Evolutionary conservation across 2,797 vertebrate species (phyloP).

Genomic region (Peromyscus melanophrys): DNA sequence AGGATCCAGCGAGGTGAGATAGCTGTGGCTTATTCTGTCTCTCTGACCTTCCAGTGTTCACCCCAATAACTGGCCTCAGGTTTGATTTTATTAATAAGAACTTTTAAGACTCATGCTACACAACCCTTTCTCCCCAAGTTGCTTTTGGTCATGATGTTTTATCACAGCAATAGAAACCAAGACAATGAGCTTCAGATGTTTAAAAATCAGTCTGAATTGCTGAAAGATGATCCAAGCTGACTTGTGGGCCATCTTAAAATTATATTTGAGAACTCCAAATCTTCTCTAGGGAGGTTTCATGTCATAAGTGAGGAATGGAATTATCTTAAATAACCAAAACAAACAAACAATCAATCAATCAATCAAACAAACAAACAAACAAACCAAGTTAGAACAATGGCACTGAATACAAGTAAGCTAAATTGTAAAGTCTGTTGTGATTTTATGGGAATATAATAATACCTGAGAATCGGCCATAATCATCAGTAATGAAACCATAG

Average conservation of each 20-base stretch:
- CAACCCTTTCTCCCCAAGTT: not conserved
- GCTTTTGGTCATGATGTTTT: not conserved
- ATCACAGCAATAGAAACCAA: not conserved
- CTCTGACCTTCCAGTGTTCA: too few species aligned
- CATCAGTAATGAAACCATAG: conserved; percentile 16
- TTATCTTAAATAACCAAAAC: conserved; percentile 55
- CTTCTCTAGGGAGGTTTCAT: conserved; percentile 11
- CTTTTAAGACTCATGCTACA: too few species aligned
- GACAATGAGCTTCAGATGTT: not conserved
- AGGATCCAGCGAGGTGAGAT: too few species aligned
- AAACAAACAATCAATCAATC: not conserved
- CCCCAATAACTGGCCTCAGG: too few species aligned
- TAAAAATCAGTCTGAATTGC: not conserved
- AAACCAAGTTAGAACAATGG: not conserved
- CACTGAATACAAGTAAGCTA: not conserved
- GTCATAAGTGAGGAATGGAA: not conserved
- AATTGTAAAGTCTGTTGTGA: not conserved
- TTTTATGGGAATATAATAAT: conserved; percentile 2
- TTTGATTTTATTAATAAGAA: too few species aligned
- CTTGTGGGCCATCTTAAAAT: conserved; percentile 16
- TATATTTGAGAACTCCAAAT: conserved; percentile 10
- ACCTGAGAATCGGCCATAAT: conserved; percentile 16
- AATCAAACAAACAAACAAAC: not conserved
- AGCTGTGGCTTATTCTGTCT: too few species aligned
- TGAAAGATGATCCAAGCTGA: conserved; percentile 18